Evolutionary conservation across 2,113 vertebrate genomes (phyloP).

Genomic region (Cisticola juncidis): DNA sequence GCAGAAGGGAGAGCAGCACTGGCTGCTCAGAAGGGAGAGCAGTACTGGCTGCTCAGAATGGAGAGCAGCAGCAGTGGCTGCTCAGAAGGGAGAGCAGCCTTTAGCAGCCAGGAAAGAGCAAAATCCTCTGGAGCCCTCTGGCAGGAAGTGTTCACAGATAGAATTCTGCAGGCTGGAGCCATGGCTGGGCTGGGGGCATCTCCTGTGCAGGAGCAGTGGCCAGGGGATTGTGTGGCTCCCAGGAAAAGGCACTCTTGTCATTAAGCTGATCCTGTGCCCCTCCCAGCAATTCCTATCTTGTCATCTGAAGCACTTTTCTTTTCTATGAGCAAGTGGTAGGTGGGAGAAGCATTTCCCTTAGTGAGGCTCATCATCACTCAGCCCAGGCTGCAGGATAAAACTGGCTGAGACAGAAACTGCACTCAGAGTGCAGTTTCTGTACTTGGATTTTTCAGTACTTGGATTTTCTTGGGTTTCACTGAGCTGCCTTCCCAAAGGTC

Average conservation of each 20-base stretch:
- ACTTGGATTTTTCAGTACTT: background rate
- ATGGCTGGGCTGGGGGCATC: background rate
- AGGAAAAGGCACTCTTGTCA: background rate
- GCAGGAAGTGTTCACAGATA: background rate
- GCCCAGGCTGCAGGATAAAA: background rate
- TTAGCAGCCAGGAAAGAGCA: background rate
- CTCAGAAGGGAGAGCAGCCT: background rate
- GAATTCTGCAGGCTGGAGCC: rapidly evolving
- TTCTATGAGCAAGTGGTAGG: background rate
- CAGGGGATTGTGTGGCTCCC: background rate
- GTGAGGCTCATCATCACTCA: background rate
- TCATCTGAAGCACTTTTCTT: background rate
- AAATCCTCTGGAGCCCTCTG: constrained; percentile 16
- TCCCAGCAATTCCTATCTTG: background rate
- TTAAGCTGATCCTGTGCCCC: background rate
- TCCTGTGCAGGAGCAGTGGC: background rate
- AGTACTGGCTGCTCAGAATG: background rate
- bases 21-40: background rate
- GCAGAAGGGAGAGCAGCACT: too few relatives aligned
- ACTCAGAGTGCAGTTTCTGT: background rate
- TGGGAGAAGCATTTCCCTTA: background rate
- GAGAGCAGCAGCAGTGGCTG: background rate
- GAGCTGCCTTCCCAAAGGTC: background rate
- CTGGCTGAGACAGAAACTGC: background rate
- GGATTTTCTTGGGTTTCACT: background rate